These are phyloP conservation scores for Fissipunctia ypsillon DNA, from an alignment of 2,888 invertebrate genomes.

Conservation along the genomic window DNA sequence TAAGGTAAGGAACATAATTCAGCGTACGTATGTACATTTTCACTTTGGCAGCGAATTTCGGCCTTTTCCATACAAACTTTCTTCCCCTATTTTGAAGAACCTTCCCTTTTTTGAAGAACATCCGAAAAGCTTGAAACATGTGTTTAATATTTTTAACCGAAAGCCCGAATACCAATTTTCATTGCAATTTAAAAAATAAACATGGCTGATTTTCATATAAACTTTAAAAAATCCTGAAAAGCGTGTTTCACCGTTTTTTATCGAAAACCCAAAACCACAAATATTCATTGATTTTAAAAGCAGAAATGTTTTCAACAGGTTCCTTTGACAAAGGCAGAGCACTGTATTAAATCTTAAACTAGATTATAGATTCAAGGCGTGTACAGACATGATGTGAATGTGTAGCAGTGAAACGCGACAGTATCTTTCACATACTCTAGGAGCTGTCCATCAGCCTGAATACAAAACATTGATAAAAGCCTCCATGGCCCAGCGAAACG, in stretches of 20 bases:
- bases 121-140: neutral
- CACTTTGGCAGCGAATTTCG: neutral
- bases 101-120: neutral
- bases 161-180: neutral
- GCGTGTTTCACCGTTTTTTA: no score
- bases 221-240: neutral
- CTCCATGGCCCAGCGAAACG: constrained; percentile 5
- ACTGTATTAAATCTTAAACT: constrained; percentile 2
- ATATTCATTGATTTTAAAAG: neutral
- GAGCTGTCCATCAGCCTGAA: constrained; percentile 20
- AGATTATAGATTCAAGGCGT: constrained; percentile 34
- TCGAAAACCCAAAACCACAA: neutral
- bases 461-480: constrained; percentile 38
- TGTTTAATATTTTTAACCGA: neutral
- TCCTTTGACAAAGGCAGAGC: neutral
- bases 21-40: no score
- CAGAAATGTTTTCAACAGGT: neutral
- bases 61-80: neutral
- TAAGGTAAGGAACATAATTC: neutral
- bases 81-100: neutral
- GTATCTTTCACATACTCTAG: constrained; percentile 14
- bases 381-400: constrained; percentile 26
- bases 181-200: neutral
- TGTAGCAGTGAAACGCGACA: constrained; percentile 19
- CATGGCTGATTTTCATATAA: neutral